Evolutionary conservation across 2,113 vertebrate species (phyloP).

Genomic region (Australoheros scitulus): DNA sequence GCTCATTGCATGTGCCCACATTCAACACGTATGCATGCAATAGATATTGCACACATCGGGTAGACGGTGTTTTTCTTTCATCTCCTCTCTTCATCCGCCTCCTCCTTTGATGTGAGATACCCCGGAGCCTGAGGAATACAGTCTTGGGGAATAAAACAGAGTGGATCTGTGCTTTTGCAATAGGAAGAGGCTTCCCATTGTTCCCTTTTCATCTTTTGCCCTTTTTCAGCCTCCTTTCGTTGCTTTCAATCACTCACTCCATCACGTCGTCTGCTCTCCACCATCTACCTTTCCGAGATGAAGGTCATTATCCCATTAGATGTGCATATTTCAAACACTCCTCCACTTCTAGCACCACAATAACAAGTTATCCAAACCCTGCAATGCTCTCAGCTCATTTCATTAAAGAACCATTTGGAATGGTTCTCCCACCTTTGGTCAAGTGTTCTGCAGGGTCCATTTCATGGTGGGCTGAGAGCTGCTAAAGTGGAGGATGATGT

Average conservation of each 20-base stretch:
- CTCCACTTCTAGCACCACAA: background rate
- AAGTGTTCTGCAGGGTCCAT: conserved; percentile 28
- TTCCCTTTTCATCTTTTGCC: conserved; percentile 28
- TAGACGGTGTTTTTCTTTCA: conserved; percentile 66
- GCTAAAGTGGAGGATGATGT: conserved; percentile 36
- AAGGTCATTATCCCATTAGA: conserved; percentile 33
- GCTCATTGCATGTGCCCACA: conserved; percentile 15
- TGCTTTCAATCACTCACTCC: conserved; percentile 23
- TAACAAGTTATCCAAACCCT: conserved; percentile 16
- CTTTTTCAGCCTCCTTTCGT: background rate
- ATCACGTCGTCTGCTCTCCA: background rate
- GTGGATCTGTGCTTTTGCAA: conserved; percentile 47
- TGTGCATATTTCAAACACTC: conserved; percentile 1
- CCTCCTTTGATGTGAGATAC: conserved; percentile 70
- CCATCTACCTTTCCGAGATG: background rate
- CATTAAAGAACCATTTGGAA: conserved; percentile 56
- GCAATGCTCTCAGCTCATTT: conserved; percentile 42
- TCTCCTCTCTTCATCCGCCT: conserved; percentile 64
- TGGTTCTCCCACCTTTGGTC: conserved; percentile 34
- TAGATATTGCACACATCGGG: conserved; percentile 53
- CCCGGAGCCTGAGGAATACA: conserved; percentile 59
- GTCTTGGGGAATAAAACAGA: conserved; percentile 58
- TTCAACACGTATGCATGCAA: conserved; percentile 16
- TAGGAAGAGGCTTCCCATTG: conserved; percentile 47
- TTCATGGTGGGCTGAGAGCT: conserved; percentile 23